Base-by-base conservation (phyloP, 2,888 invertebrate species). In the Netelia melanura region DNA sequence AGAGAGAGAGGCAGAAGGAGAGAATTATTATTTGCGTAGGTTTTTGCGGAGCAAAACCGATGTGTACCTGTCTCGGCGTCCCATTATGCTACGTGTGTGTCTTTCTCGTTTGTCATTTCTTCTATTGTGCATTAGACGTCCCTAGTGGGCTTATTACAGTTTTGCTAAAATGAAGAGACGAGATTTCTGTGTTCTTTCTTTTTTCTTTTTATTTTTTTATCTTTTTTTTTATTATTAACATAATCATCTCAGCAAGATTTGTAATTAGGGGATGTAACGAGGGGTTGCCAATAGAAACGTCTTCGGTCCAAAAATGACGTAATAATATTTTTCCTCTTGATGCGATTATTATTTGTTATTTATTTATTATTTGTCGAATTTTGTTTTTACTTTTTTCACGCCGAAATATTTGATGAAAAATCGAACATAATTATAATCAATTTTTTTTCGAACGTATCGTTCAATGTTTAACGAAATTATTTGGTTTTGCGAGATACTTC, bases 1-100 rank as follows among this genome's bases (percentile, higher is more conserved):
- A 8, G 38, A 8, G 17, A 14, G 5, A 58, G 43, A 61, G 70
- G n/a, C n/a, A 30, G 70, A 21, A 25, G 14, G 67, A 75, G 75
- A 84, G 62, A 84, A 77, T 75, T 68, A 81, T 86, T 81, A 75
- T 83, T 81, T 81, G 81, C 77, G 84, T 81, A 67, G 83, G 78
- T 72, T 79, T 48, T 61, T 52, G 14, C 30, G 54, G 30, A 3
- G 56, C 64, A 44, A 77, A 77, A 77, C 44, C 76, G 54, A 77
- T 81, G 76, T 81, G 72, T 80, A 72, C 76, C 67, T 72, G 84
- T 76, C 62, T 14, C 61, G 10, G 52, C 71, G 65, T 65, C 70
- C 71, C 67, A 81, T 84, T 77, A 77, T 61, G 44, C 61, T 30
- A 2, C 76, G 38, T 54, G 64, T 48, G 65, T 65, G 54, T 76